These are phyloP conservation scores for Galbula dea DNA, from an alignment of 2,113 vertebrate species.

Conservation along the genomic window DNA sequence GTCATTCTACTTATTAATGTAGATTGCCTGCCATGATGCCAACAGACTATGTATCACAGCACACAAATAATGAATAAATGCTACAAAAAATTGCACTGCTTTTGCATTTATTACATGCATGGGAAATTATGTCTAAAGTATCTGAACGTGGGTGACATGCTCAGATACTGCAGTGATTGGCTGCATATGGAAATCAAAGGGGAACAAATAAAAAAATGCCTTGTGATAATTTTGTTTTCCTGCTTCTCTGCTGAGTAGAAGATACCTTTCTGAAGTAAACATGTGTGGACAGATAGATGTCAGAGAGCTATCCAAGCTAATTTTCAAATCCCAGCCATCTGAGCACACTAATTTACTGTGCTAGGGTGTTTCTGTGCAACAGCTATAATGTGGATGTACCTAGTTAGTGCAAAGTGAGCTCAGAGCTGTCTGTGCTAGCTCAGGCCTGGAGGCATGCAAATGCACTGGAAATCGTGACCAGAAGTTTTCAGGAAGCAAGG, in stretches of 20 bases:
- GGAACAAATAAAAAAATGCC: not conserved
- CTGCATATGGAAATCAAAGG: not conserved
- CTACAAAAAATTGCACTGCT: not conserved
- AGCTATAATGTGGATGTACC: not conserved
- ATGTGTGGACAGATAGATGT: not conserved
- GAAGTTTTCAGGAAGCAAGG: not conserved
- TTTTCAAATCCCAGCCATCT: not conserved
- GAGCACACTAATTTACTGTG: not conserved
- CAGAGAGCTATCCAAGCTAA: not conserved
- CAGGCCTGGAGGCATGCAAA: not conserved
- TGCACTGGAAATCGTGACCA: not conserved
- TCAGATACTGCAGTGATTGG: not conserved
- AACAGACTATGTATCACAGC: not conserved
- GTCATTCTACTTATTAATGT: not conserved
- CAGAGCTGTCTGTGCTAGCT: not conserved
- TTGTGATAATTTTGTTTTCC: not conserved
- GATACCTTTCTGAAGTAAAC: not conserved
- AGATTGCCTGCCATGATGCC: not conserved
- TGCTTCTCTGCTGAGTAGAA: not conserved
- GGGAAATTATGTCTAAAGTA: not conserved
- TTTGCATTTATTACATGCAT: not conserved
- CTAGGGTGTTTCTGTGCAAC: not conserved
- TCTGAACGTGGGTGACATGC: not conserved
- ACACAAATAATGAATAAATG: not conserved
- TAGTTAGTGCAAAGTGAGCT: fast-evolving